Base-by-base conservation (phyloP, 2,888 invertebrate species). In the Labia minor region DNA sequence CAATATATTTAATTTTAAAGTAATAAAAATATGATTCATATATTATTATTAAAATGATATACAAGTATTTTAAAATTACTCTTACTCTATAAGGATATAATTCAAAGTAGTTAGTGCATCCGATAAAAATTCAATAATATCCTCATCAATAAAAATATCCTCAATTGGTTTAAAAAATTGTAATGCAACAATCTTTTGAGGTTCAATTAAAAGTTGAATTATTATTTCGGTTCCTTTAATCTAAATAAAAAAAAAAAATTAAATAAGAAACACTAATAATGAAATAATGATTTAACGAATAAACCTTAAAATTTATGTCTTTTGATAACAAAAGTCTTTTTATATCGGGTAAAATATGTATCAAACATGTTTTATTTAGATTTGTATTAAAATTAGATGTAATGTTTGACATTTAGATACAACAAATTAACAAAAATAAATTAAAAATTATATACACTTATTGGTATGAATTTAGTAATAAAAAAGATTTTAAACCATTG, bases 61-160 rank as follows among this genome's bases (percentile, higher is more conserved):
- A n/a, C n/a, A n/a, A n/a, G n/a, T n/a, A n/a, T n/a, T n/a, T n/a
- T n/a, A n/a, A n/a, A n/a, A n/a, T n/a, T n/a, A n/a, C n/a, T n/a
- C n/a, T 19, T 67, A 67, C 67, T 65, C 63, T 61, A 67, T 20
- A 19, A 67, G 62, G 2, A 19, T 20, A n/a, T 4, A 20, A 19
- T 67, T 26, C 19, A 65, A 19, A 19, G 67, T 66, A 19, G 66
- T 64, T 61, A 68, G 64, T 0, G 68, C 66, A 62, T 68, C 66
- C 26, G 61, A 63, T 10, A 68, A 49, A 19, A 66, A 68, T 62
- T 66, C 66, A 19, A 62, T 62, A 19, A 68, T 66, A 37, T 68
- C 68, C 16, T 66, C 66, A 64, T 68, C 68, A 61, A 68, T 63
- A 61, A 68, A 49, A 61, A 37, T 37, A 65, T 67, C 67, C 16